Conservation (phyloP, 2,888 invertebrate species). For the Anoplius nigerrimus region DNA sequence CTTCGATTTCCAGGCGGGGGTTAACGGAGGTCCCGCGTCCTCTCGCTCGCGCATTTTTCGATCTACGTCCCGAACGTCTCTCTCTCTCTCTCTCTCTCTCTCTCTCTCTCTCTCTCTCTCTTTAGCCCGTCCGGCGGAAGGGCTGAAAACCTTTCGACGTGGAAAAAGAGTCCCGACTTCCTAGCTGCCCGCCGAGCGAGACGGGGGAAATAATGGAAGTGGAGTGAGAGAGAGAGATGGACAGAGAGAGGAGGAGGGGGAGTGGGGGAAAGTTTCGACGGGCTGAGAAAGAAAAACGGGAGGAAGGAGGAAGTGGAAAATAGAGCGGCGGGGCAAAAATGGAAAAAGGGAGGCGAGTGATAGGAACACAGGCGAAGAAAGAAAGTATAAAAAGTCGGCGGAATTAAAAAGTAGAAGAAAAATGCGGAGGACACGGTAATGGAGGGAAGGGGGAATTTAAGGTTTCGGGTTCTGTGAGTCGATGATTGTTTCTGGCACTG, state of each 20-base stretch:
- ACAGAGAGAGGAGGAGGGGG: conserved; percentile 9
- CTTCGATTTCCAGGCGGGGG: conserved; percentile 28
- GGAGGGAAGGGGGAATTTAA: no score
- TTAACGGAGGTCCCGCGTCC: no score
- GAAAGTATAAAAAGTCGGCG: no score
- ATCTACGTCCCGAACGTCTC: no score
- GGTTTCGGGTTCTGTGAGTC: no score
- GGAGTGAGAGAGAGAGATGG: conserved; percentile 13
- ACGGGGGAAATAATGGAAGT: conserved; percentile 9
- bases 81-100: neutral
- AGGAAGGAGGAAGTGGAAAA: conserved; percentile 18
- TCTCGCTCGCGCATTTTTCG: no score
- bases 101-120: conserved; percentile 26
- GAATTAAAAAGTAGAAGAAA: no score
- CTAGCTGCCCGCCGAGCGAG: no score
- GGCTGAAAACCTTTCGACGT: neutral
- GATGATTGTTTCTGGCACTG: no score
- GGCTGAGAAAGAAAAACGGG: conserved; percentile 22
- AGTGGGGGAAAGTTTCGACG: conserved; percentile 31
- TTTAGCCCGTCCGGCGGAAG: conserved; percentile 22
- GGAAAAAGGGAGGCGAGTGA: no score
- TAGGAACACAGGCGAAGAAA: no score
- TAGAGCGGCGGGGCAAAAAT: neutral
- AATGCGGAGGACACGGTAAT: no score
- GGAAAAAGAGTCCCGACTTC: conserved; percentile 24